These are phyloP conservation scores for Orchestia grillus DNA, from an alignment of 1,140 invertebrate genomes.

Conservation along the genomic window DNA sequence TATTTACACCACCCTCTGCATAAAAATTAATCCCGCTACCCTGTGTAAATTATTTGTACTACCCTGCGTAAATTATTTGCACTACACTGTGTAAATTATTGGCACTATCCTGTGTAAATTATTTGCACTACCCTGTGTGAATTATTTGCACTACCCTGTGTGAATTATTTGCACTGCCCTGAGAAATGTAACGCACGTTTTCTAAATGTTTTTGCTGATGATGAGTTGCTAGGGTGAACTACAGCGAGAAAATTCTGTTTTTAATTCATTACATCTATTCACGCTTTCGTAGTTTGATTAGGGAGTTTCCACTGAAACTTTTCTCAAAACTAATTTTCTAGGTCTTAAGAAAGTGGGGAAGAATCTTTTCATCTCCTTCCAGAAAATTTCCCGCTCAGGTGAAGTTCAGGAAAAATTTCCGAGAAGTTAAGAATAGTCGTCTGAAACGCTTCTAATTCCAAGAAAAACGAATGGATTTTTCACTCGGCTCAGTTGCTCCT, in stretches of 20 bases:
- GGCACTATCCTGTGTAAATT: too few relatives aligned
- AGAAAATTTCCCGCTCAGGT: not conserved
- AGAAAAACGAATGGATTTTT: not conserved
- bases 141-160: too few relatives aligned
- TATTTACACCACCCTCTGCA: too few relatives aligned
- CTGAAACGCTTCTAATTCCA: not conserved
- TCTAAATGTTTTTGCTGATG: too few relatives aligned
- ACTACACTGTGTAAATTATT: too few relatives aligned
- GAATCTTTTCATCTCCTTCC: not conserved
- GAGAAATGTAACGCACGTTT: too few relatives aligned
- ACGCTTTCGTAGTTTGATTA: not conserved
- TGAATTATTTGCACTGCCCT: too few relatives aligned
- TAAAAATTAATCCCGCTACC: too few relatives aligned
- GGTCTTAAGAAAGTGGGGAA: not conserved
- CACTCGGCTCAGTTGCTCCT: not conserved
- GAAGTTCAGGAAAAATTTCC: not conserved
- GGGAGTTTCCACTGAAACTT: not conserved
- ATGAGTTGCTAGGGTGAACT: too few relatives aligned
- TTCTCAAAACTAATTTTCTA: not conserved
- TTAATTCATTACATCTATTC: not conserved
- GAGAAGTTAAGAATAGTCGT: not conserved
- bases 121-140: too few relatives aligned
- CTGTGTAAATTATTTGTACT: too few relatives aligned
- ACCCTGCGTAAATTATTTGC: too few relatives aligned
- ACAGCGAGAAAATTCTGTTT: not conserved